Conservation (phyloP, 2,113 vertebrate species). For the Hippocampus mohnikei region DNA sequence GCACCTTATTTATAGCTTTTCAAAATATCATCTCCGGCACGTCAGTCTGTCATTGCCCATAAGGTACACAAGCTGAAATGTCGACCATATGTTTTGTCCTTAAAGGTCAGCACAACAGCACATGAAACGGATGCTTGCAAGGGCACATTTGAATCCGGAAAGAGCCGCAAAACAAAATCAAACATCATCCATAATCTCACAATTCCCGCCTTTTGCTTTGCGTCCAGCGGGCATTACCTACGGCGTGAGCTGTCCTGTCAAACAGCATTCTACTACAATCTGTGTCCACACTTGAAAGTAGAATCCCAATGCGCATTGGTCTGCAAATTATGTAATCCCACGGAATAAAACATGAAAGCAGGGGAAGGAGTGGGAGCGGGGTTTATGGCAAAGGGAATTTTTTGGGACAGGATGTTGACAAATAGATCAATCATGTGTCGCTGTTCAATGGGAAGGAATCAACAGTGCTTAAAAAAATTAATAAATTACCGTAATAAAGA, state of each 20-base stretch:
- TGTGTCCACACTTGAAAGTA: constrained; percentile 10
- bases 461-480: too few species aligned
- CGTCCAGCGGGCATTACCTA: constrained; percentile 6
- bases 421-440: too few species aligned
- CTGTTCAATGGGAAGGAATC: too few species aligned
- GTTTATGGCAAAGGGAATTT: background rate
- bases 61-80: background rate
- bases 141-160: constrained; percentile 4
- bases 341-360: constrained; percentile 37
- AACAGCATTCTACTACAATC: constrained; percentile 16
- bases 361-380: background rate
- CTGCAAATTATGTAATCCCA: constrained; percentile 22
- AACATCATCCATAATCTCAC: constrained; percentile 19
- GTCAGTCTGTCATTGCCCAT: background rate
- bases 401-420: background rate
- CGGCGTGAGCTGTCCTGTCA: constrained; percentile 8
- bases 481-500: too few species aligned
- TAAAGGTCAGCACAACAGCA: background rate
- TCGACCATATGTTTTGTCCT: background rate
- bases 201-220: constrained; percentile 14
- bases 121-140: background rate
- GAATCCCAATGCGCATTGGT: constrained; percentile 31
- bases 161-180: constrained; percentile 19
- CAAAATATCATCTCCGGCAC: background rate
- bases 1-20: background rate